Base-by-base conservation (phyloP, 2,888 invertebrate genomes). In the Eustalomyia histrio region DNA sequence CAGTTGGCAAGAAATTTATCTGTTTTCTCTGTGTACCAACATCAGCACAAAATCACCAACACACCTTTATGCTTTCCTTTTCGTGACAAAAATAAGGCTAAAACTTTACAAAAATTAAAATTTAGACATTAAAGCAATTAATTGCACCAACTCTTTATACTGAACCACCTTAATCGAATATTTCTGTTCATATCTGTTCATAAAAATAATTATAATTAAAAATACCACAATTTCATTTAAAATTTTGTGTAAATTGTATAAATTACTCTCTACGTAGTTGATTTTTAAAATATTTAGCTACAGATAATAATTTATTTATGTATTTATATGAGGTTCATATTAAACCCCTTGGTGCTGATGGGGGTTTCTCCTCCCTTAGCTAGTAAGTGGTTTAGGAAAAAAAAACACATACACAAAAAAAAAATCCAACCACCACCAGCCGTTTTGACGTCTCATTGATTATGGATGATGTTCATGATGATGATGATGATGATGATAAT, bases 381-480 rank as follows among this genome's bases (percentile, higher is more conserved):
- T 43, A 63, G 33, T 52, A 18, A 63, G 21, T 52, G 39, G 57
- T 29, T 58, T 21, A 17, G 33, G 16, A 18, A 39, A 24, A 29
- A 39, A n/a, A n/a, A n/a, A n/a, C n/a, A n/a, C n/a, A n/a, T n/a
- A 67, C 58, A 52, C n/a, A 24, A 58, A 17, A 58, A 57, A 21
- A 3, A 21, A 2, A 57, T 17, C 17, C 14, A 35, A 52, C 58
- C 61, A 60, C 67, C 55, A 16, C 76, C 72, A 80, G 76, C 63
- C 72, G 43, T 80, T 80, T 72, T 63, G 80, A 72, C 76, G 72
- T 58, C 76, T 68, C 72, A 80, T 68, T 67, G 80, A 76, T 67
- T 76, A 63, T 67, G 58, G 12, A 76, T 55, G 76, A 52, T 58
- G 52, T 39, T 65, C 39, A 18, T 67, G 18, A 53, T 43, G 14